Evolutionary conservation across 1,140 invertebrate genomes (phyloP).

Genomic region (Euwallacea similis): DNA sequence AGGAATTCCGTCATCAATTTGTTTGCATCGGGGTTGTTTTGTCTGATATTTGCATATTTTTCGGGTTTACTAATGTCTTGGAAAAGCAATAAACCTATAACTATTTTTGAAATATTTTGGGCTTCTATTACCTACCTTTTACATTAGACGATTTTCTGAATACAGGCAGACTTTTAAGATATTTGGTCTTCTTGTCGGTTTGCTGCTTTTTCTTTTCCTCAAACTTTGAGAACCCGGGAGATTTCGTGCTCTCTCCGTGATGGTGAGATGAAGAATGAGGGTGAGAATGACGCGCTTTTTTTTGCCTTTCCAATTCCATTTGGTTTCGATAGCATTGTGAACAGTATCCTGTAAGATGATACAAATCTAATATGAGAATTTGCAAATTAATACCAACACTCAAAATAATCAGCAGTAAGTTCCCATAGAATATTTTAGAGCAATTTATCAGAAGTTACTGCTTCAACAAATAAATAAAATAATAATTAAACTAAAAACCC

Average conservation of each 20-base stretch:
- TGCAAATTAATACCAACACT: too few relatives aligned
- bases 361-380: not conserved
- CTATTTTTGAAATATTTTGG: not conserved
- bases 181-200: slow-evolving; percentile 78
- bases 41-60: slow-evolving; percentile 54
- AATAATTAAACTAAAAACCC: too few relatives aligned
- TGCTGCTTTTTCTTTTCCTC: slow-evolving; percentile 86
- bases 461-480: too few relatives aligned
- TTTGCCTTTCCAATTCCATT: slow-evolving; percentile 65
- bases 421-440: too few relatives aligned
- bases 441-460: too few relatives aligned
- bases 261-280: slow-evolving; percentile 8
- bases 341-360: slow-evolving; percentile 73
- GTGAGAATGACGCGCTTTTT: slow-evolving; percentile 45
- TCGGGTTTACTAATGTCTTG: slow-evolving; percentile 57
- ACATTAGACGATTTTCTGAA: slow-evolving; percentile 71
- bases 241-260: slow-evolving; percentile 33
- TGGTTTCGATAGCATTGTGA: slow-evolving; percentile 84
- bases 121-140: slow-evolving; percentile 54
- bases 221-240: slow-evolving; percentile 72
- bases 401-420: too few relatives aligned
- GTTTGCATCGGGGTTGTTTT: slow-evolving; percentile 60
- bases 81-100: slow-evolving; percentile 25
- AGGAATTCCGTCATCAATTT: slow-evolving; percentile 57
- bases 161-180: slow-evolving; percentile 72